Evolutionary conservation across 2,888 invertebrate genomes (phyloP).

Genomic region (Sminthurinus aureus): DNA sequence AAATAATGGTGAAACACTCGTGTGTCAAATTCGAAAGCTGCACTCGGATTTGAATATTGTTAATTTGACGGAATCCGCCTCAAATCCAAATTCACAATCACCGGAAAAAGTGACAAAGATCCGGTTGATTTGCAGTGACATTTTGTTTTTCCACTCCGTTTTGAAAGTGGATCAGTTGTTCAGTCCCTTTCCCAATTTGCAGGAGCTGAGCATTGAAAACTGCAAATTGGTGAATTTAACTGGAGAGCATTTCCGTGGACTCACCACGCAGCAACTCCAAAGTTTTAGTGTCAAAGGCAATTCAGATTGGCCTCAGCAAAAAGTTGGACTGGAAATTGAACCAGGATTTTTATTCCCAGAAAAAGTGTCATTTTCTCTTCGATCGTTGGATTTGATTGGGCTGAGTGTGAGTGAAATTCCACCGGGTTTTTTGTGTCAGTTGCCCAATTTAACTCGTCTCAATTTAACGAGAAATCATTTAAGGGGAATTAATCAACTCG

Average conservation of each 20-base stretch:
- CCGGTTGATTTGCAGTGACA: slow-evolving; percentile 61
- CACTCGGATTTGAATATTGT: slow-evolving; percentile 55
- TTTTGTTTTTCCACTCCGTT: slow-evolving; percentile 60
- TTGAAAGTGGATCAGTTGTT: slow-evolving; percentile 53
- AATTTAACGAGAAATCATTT: slow-evolving; percentile 80
- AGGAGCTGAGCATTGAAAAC: slow-evolving; percentile 75
- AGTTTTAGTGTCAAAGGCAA: slow-evolving; percentile 76
- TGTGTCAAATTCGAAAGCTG: slow-evolving; percentile 58
- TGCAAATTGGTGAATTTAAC: slow-evolving; percentile 81
- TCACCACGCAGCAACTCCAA: slow-evolving; percentile 69
- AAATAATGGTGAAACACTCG: slow-evolving; percentile 28
- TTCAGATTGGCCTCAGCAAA: slow-evolving; percentile 80
- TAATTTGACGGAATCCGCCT: slow-evolving; percentile 53
- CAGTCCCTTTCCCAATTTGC: slow-evolving; percentile 63
- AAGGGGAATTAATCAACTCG: slow-evolving; percentile 77
- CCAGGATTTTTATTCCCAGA: slow-evolving; percentile 65
- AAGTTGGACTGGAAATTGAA: slow-evolving; percentile 73
- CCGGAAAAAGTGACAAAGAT: slow-evolving; percentile 52
- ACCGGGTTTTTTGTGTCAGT: slow-evolving; percentile 74
- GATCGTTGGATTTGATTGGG: slow-evolving; percentile 79
- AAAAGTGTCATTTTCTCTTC: slow-evolving; percentile 69
- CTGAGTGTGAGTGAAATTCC: slow-evolving; percentile 84
- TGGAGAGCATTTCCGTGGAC: slow-evolving; percentile 73
- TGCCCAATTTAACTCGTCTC: slow-evolving; percentile 71
- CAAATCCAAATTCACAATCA: slow-evolving; percentile 12